Conservation (phyloP, 2,888 invertebrate species). For the Polietes domitor region DNA sequence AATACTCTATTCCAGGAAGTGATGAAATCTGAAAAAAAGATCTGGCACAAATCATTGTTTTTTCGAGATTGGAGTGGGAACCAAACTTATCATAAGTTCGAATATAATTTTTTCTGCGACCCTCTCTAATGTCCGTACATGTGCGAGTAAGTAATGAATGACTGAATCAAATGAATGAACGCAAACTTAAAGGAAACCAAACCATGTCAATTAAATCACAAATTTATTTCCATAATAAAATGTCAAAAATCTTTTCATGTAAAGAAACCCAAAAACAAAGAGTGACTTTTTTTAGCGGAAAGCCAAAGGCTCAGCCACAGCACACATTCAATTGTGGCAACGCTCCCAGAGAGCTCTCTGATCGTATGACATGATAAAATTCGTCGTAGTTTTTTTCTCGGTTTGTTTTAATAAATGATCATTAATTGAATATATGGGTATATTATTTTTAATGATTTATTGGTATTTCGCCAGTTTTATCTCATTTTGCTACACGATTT, state of each 20-base stretch:
- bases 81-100: too few relatives aligned
- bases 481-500: slow-evolving; percentile 20
- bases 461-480: slow-evolving; percentile 38
- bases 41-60: too few relatives aligned
- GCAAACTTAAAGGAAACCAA: slow-evolving; percentile 57
- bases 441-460: slow-evolving; percentile 61
- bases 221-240: slow-evolving; percentile 64
- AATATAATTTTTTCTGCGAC: background rate
- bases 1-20: too few relatives aligned
- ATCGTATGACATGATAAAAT: slow-evolving; percentile 48
- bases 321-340: slow-evolving; percentile 36
- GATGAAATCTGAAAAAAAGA: too few relatives aligned
- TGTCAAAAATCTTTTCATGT: slow-evolving; percentile 50
- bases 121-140: background rate
- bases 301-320: slow-evolving; percentile 8
- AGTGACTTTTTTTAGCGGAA: slow-evolving; percentile 16
- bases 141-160: background rate
- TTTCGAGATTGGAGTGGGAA: too few relatives aligned
- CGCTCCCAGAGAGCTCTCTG: slow-evolving; percentile 17
- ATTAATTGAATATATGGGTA: slow-evolving; percentile 63
- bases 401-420: slow-evolving; percentile 50
- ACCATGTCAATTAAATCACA: slow-evolving; percentile 61
- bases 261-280: slow-evolving; percentile 1
- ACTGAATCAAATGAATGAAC: slow-evolving; percentile 10
- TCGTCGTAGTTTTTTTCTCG: slow-evolving; percentile 15